Evolutionary conservation across 2,888 invertebrate genomes (phyloP).

Genomic region (Ormia ochracea): DNA sequence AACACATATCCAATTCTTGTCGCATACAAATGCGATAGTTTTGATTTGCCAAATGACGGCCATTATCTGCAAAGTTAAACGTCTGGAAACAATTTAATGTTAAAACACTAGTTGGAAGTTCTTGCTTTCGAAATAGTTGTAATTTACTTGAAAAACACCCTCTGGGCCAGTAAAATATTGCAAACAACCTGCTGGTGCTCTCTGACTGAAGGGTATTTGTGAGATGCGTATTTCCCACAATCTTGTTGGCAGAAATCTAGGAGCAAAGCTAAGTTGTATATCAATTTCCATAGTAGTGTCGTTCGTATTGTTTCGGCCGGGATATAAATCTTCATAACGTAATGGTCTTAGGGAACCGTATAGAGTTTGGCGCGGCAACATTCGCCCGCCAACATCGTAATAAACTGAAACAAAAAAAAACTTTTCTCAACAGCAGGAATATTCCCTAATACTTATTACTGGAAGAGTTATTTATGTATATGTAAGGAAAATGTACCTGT

Average conservation of each 20-base stretch:
- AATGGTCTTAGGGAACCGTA: constrained; percentile 68
- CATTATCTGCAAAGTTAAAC: constrained; percentile 89
- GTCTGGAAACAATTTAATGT: constrained; percentile 78
- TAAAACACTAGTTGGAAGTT: neutral
- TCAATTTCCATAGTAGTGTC: constrained; percentile 68
- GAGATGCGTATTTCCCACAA: constrained; percentile 87
- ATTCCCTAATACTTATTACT: no score
- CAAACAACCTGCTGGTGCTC: constrained; percentile 86
- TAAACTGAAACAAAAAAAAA: constrained; percentile 70
- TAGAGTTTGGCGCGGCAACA: constrained; percentile 68
- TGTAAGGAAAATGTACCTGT: no score
- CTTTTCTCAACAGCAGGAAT: no score
- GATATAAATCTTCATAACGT: constrained; percentile 62
- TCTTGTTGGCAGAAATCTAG: constrained; percentile 82
- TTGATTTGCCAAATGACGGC: constrained; percentile 87
- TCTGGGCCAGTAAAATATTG: constrained; percentile 83
- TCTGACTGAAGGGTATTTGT: constrained; percentile 86
- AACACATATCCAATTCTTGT: constrained; percentile 84
- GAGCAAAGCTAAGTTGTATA: constrained; percentile 79
- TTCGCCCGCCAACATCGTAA: constrained; percentile 73
- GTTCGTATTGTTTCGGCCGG: constrained; percentile 62
- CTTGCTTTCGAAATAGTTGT: neutral
- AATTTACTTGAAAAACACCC: constrained; percentile 77
- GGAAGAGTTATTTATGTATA: no score
- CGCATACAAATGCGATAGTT: constrained; percentile 87